Base-by-base conservation (phyloP, 2,888 invertebrate species). In the Ceramica pisi region DNA sequence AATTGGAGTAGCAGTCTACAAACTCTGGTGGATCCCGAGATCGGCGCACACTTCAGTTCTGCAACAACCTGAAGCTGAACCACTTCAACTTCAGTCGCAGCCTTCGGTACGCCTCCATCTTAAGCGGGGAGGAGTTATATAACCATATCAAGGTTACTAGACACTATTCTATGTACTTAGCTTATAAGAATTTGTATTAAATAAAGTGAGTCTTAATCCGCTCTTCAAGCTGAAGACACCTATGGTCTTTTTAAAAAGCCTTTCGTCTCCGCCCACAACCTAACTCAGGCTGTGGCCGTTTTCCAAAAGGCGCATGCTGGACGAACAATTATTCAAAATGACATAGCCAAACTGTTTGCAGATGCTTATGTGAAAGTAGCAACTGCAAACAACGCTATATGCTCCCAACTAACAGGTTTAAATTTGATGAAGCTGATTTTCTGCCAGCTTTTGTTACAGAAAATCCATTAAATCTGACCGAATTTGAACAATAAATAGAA, bases 111-210 rank as follows among this genome's bases (percentile, higher is more conserved):
- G 65, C 50, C 38, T 50, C 9, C 67, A 67, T 64, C 50, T 64
- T 67, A 63, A 64, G 48, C 38, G 67, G 38, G 66, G 66, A 61
- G 23, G 62, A 66, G 66, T 66, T 67, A 67, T 50, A 50, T 57
- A 60, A 1, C n/a, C n/a, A n/a, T n/a, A n/a, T n/a, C 63, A 19
- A 53, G 26, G 53, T 0, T 19, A 53, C 19, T 31, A 31, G 2
- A 31, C 26, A 53, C 26, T 53, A 53, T 0, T 26, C 53, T 1
- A 9, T n/a, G n/a, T n/a, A 48, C n/a, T 48, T 2, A 48, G n/a
- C n/a, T n/a, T n/a, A 48, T 48, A 48, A n/a, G n/a, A 48, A 48
- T n/a, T 53, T 53, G 53, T 53, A 26, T 53, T n/a, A 35, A 48
- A 21, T 62, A 21, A 62, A 62, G 48, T 9, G 0, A 62, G 62